phyloP scores from a whole-genome alignment of 2,113 vertebrate genomes.

The Pygathrix nemaeus region DNA sequence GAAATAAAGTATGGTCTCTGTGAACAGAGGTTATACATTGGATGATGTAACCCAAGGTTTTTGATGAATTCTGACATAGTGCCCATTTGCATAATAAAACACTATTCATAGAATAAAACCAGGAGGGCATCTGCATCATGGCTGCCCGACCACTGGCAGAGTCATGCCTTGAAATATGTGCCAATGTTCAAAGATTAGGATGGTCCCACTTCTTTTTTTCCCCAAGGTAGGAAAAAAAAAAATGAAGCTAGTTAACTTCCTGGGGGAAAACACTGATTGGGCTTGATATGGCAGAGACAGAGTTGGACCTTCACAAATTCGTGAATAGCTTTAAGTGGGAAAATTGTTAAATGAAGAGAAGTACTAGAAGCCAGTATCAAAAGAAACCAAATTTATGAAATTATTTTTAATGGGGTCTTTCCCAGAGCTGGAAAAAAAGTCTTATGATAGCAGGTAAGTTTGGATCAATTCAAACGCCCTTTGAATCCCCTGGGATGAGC shows the following conservation, averaged over 20 bases:
- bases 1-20: background rate
- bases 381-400: background rate
- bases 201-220: background rate
- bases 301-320: background rate
- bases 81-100: background rate
- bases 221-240: background rate
- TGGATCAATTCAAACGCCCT: background rate
- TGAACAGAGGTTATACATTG: background rate
- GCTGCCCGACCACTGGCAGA: background rate
- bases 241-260: background rate
- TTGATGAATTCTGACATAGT: background rate
- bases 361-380: background rate
- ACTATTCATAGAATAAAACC: background rate
- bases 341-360: background rate
- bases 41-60: background rate
- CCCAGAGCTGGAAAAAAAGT: background rate
- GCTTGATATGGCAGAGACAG: background rate
- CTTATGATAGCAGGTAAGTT: background rate
- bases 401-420: background rate
- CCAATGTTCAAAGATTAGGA: background rate
- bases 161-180: background rate
- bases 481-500: background rate
- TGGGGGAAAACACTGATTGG: background rate
- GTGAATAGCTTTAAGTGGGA: background rate
- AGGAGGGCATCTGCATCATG: background rate